Percentiles rank a stretch among this genome's conserved stretches.
Evolutionary conservation across 1,140 invertebrate species (phyloP).

Genomic region (Sesamia nonagrioides): DNA sequence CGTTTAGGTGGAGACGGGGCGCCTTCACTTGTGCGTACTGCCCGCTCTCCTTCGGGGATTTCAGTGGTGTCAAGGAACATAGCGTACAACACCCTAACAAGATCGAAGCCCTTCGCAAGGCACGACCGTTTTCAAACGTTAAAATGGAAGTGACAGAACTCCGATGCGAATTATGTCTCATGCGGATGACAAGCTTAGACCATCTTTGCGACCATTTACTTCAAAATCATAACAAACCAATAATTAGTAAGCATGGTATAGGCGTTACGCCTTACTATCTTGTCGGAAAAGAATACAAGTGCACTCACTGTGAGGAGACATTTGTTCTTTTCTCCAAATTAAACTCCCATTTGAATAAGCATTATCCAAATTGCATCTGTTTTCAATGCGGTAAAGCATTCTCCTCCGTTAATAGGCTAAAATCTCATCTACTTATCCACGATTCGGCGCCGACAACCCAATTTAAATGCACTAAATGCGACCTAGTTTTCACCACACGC

Average conservation of each 20-base stretch:
- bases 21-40: slow-evolving; percentile 76
- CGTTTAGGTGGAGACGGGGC: slow-evolving; percentile 79
- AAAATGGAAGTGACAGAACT: slow-evolving; percentile 77
- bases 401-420: slow-evolving; percentile 66
- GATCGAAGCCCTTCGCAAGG: slow-evolving; percentile 67
- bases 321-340: slow-evolving; percentile 76
- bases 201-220: slow-evolving; percentile 51
- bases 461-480: slow-evolving; percentile 78
- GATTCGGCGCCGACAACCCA: slow-evolving; percentile 57
- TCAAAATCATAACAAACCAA: slow-evolving; percentile 66
- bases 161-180: slow-evolving; percentile 70
- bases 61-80: slow-evolving; percentile 67
- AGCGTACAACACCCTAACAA: slow-evolving; percentile 65
- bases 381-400: slow-evolving; percentile 81
- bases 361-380: slow-evolving; percentile 82
- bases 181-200: slow-evolving; percentile 62
- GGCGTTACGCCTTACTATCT: slow-evolving; percentile 76
- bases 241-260: slow-evolving; percentile 64
- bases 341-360: slow-evolving; percentile 81
- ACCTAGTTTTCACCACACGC: slow-evolving; percentile 69
- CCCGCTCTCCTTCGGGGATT: slow-evolving; percentile 70
- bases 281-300: slow-evolving; percentile 64
- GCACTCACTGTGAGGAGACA: slow-evolving; percentile 70
- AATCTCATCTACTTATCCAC: slow-evolving; percentile 75
- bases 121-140: slow-evolving; percentile 65